Conservation (phyloP, 2,888 invertebrate genomes). For the Rugalucina vietnamica region DNA sequence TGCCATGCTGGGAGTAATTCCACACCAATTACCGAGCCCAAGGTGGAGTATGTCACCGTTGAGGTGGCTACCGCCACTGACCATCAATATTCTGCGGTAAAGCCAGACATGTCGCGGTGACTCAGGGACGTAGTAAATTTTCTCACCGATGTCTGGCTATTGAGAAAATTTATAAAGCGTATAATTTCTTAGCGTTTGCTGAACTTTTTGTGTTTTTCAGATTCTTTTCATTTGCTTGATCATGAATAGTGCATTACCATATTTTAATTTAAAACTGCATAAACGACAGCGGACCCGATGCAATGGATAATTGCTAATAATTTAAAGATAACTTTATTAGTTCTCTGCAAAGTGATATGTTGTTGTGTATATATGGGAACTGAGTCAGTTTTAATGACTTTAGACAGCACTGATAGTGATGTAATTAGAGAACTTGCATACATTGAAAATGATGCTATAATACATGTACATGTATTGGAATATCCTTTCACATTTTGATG, state of each 20-base stretch:
- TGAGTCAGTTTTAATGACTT: too few relatives aligned
- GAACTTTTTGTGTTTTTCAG: background rate
- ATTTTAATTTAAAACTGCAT: background rate
- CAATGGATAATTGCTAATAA: too few relatives aligned
- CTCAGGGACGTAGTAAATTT: conserved; percentile 45
- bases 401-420: too few relatives aligned
- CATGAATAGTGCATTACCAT: background rate
- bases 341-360: too few relatives aligned
- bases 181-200: conserved; percentile 11
- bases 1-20: conserved; percentile 76
- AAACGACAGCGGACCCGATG: too few relatives aligned
- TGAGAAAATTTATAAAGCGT: conserved; percentile 15
- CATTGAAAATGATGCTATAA: too few relatives aligned
- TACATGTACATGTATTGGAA: too few relatives aligned
- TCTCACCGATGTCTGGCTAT: conserved; percentile 13
- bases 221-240: background rate
- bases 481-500: too few relatives aligned
- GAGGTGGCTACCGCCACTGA: conserved; percentile 60
- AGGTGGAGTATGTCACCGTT: conserved; percentile 48
- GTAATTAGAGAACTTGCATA: too few relatives aligned
- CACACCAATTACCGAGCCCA: conserved; percentile 28
- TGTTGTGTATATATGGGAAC: too few relatives aligned
- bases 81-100: conserved; percentile 62
- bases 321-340: too few relatives aligned
- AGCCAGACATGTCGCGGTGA: conserved; percentile 58